A percentile compares a stretch with the other conserved stretches of the same genome.
These are phyloP conservation scores for Tenthredo distinguenda DNA, from an alignment of 2,888 invertebrate species.

Conservation along the genomic window DNA sequence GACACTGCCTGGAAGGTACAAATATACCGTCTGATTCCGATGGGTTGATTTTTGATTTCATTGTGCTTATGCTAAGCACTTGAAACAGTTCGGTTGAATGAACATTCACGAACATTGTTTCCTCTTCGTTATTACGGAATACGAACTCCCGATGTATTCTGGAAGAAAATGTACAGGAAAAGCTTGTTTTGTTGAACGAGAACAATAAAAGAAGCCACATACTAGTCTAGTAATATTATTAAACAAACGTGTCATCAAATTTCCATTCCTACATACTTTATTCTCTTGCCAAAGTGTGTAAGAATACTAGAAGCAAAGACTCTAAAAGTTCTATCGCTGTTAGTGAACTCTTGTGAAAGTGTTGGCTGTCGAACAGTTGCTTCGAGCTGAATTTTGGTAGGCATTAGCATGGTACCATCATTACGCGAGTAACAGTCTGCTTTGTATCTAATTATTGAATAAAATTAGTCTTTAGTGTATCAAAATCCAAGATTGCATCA, in stretches of 20 bases:
- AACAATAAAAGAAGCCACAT: not conserved
- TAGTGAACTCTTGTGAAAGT: conserved; percentile 60
- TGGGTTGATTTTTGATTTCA: conserved; percentile 63
- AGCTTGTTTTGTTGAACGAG: not conserved
- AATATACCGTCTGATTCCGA: conserved; percentile 2
- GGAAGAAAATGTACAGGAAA: not conserved
- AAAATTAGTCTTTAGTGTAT: conserved; percentile 22
- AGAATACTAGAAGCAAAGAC: conserved; percentile 63
- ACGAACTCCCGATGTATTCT: conserved; percentile 59
- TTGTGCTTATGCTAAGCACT: conserved; percentile 50
- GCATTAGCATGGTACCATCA: conserved; percentile 61
- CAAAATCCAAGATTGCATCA: not conserved
- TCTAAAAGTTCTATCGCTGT: conserved; percentile 60
- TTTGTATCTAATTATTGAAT: conserved; percentile 57
- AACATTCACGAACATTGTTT: conserved; percentile 56
- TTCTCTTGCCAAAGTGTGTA: conserved; percentile 45
- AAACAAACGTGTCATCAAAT: not conserved
- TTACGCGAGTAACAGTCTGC: conserved; percentile 63
- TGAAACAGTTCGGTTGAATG: conserved; percentile 1
- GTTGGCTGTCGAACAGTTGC: conserved; percentile 60
- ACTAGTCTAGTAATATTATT: not conserved
- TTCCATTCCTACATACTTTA: conserved; percentile 41
- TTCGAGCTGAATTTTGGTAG: conserved; percentile 63
- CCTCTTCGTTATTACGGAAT: conserved; percentile 63
- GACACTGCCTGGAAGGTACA: not conserved